Evolutionary conservation across 2,888 invertebrate species (phyloP).

Genomic region (Erannis defoliaria): DNA sequence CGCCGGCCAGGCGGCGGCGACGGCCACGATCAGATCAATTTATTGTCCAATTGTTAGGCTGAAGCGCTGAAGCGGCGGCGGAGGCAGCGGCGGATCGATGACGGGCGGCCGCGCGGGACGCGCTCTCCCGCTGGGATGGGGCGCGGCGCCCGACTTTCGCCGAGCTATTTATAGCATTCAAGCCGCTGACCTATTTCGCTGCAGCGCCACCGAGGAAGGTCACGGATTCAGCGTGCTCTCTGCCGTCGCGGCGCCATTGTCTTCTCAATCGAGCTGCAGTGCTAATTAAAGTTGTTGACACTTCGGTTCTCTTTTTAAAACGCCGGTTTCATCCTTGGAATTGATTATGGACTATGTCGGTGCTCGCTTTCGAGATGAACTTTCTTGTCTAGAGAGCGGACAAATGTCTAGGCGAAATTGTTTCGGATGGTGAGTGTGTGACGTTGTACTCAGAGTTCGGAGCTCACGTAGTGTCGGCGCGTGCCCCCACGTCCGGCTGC

Average conservation of each 20-base stretch:
- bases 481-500: slow-evolving; percentile 70
- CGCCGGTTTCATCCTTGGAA: slow-evolving; percentile 57
- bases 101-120: slow-evolving; percentile 60
- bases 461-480: slow-evolving; percentile 54
- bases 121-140: slow-evolving; percentile 71
- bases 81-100: slow-evolving; percentile 56
- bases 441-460: slow-evolving; percentile 37
- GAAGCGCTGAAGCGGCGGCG: slow-evolving; percentile 34
- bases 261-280: slow-evolving; percentile 80
- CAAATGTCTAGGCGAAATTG: slow-evolving; percentile 27
- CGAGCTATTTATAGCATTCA: slow-evolving; percentile 86
- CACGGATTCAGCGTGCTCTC: slow-evolving; percentile 81
- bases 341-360: slow-evolving; percentile 47
- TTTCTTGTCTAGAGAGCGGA: slow-evolving; percentile 17
- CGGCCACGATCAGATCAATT: slow-evolving; percentile 37
- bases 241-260: slow-evolving; percentile 83
- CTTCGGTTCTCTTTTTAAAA: slow-evolving; percentile 66
- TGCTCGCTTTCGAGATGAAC: slow-evolving; percentile 19
- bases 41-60: slow-evolving; percentile 40
- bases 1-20: slow-evolving; percentile 10
- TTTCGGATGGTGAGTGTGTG: slow-evolving; percentile 36
- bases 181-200: slow-evolving; percentile 86
- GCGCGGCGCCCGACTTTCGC: slow-evolving; percentile 84
- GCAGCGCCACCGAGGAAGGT: slow-evolving; percentile 84
- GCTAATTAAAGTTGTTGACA: slow-evolving; percentile 85